A percentile compares a stretch with the other conserved stretches of the same genome.
These are phyloP conservation scores for Geopemphigus sp. DNA, from an alignment of 1,140 invertebrate species.

Conservation along the genomic window DNA sequence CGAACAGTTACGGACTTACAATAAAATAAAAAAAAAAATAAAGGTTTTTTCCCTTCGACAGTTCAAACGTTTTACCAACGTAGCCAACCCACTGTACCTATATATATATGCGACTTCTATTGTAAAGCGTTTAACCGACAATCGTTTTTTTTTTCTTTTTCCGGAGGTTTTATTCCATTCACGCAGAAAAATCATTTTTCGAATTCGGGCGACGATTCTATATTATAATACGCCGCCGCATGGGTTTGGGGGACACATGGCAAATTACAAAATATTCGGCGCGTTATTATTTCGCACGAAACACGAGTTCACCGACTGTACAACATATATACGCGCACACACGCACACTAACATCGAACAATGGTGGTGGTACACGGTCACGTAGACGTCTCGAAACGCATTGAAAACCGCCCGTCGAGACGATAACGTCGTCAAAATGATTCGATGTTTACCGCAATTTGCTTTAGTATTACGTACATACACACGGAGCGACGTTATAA, in stretches of 20 bases:
- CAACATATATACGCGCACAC: constrained; percentile 1
- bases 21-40: constrained; percentile 14
- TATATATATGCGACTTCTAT: constrained; percentile 5
- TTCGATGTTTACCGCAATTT: constrained; percentile 30
- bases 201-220: constrained; percentile 22
- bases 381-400: background rate
- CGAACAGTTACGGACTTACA: constrained; percentile 19
- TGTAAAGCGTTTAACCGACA: constrained; percentile 45
- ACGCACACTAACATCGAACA: constrained; percentile 5
- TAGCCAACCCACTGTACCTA: constrained; percentile 10
- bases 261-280: constrained; percentile 43
- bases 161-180: constrained; percentile 20
- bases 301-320: background rate
- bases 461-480: background rate
- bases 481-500: no score
- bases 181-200: constrained; percentile 30
- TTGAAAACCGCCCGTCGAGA: constrained; percentile 18
- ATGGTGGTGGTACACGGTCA: constrained; percentile 17
- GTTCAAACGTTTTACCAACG: constrained; percentile 21
- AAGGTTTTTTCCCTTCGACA: constrained; percentile 24
- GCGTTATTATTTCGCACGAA: constrained; percentile 20
- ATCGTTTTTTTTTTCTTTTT: constrained; percentile 15
- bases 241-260: constrained; percentile 42
- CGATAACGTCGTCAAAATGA: constrained; percentile 21
- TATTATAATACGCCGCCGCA: constrained; percentile 30